Conservation (phyloP, 2,888 invertebrate genomes). For the Crepidodera aurea region DNA sequence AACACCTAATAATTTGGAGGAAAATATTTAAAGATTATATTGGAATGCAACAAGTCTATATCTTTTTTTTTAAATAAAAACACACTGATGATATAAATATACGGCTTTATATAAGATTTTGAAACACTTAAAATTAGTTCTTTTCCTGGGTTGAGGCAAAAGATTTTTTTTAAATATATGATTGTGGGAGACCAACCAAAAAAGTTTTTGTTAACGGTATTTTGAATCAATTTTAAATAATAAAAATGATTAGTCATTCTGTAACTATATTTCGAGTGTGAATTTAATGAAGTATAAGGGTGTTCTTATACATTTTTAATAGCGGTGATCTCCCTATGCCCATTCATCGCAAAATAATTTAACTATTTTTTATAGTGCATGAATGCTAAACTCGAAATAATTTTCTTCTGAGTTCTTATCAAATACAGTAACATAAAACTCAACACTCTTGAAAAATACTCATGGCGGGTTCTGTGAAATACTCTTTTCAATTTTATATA, state of each 20-base stretch:
- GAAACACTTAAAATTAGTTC: not conserved
- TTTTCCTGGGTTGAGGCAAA: not conserved
- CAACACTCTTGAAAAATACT: slow-evolving; percentile 13
- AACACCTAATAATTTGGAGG: slow-evolving; percentile 9
- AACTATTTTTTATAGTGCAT: slow-evolving; percentile 2
- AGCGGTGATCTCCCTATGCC: no score
- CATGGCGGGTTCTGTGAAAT: not conserved
- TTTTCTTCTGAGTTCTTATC: not conserved
- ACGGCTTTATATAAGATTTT: not conserved
- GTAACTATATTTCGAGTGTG: no score
- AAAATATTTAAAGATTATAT: slow-evolving; percentile 4
- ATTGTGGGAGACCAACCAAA: not conserved
- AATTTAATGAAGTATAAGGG: no score
- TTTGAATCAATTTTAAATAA: no score
- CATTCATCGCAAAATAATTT: not conserved
- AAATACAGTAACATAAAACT: not conserved
- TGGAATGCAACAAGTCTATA: slow-evolving; percentile 13
- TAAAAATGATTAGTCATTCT: no score
- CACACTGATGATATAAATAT: slow-evolving; percentile 9
- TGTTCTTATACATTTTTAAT: no score
- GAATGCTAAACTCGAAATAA: not conserved
- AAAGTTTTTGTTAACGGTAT: no score
- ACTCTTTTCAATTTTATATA: no score
- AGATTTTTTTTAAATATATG: not conserved
- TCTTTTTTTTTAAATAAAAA: not conserved